Percentiles rank a stretch among this genome's conserved stretches.
These are phyloP conservation scores for Euzophera pinguis DNA, from an alignment of 2,888 invertebrate species.

Conservation along the genomic window DNA sequence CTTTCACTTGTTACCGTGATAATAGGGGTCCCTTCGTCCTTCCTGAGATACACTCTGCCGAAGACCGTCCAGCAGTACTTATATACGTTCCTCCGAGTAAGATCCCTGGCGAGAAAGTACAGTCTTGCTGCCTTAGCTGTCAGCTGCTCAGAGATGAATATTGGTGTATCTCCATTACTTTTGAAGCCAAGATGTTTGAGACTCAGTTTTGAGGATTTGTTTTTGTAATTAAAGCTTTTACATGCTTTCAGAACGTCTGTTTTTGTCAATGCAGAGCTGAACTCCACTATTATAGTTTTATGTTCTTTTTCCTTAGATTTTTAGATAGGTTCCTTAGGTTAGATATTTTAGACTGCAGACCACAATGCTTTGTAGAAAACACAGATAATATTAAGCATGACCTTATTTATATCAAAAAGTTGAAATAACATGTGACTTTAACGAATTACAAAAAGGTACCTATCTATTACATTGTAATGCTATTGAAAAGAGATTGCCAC, in stretches of 20 bases:
- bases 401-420: not conserved
- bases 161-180: not conserved
- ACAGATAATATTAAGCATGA: too few species aligned
- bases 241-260: too few species aligned
- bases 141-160: not conserved
- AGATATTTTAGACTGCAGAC: too few species aligned
- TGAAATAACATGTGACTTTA: not conserved
- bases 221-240: not conserved
- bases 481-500: not conserved
- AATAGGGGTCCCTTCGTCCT: not conserved
- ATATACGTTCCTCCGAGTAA: not conserved
- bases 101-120: not conserved
- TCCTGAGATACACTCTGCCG: not conserved
- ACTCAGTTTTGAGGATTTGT: not conserved
- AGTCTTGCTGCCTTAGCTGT: not conserved
- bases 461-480: constrained; percentile 1
- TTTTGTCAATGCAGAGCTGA: too few species aligned
- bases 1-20: not conserved
- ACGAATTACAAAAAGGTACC: not conserved
- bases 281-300: too few species aligned
- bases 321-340: too few species aligned
- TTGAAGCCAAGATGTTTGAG: not conserved
- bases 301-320: too few species aligned
- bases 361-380: too few species aligned
- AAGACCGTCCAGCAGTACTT: constrained; percentile 1